Evolutionary conservation across 2,888 invertebrate species (phyloP).

Genomic region (Dasypolia templi): DNA sequence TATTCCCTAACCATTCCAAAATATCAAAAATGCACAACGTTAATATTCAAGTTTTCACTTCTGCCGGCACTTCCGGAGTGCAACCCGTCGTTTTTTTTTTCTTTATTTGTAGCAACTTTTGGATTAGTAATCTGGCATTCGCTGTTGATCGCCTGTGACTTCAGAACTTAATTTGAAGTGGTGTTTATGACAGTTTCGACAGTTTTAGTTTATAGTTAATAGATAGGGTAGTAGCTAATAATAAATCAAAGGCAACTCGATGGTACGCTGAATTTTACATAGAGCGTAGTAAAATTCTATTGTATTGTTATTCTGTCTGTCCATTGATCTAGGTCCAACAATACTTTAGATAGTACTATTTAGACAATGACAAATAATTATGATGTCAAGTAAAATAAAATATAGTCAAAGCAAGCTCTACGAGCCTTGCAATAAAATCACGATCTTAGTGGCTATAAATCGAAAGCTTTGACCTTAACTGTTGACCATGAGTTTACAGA

Average conservation of each 20-base stretch:
- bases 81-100: no score
- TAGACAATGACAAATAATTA: slow-evolving; percentile 37
- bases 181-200: slow-evolving; percentile 10
- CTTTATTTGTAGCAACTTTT: not conserved
- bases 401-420: not conserved
- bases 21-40: no score
- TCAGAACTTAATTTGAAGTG: not conserved
- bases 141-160: not conserved
- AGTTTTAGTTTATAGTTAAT: not conserved
- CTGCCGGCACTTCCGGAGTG: no score
- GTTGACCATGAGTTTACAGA: slow-evolving; percentile 5
- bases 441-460: not conserved
- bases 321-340: slow-evolving; percentile 24
- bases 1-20: no score
- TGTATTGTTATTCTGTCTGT: slow-evolving; percentile 37
- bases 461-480: slow-evolving; percentile 22
- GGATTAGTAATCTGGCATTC: not conserved
- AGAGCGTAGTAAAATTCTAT: slow-evolving; percentile 13
- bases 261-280: slow-evolving; percentile 18
- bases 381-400: slow-evolving; percentile 4
- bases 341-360: slow-evolving; percentile 12
- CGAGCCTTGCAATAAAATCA: not conserved
- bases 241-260: not conserved
- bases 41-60: no score
- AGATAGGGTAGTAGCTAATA: not conserved